phyloP scores from a whole-genome alignment of 2,888 invertebrate genomes.

The Tuta absoluta region DNA sequence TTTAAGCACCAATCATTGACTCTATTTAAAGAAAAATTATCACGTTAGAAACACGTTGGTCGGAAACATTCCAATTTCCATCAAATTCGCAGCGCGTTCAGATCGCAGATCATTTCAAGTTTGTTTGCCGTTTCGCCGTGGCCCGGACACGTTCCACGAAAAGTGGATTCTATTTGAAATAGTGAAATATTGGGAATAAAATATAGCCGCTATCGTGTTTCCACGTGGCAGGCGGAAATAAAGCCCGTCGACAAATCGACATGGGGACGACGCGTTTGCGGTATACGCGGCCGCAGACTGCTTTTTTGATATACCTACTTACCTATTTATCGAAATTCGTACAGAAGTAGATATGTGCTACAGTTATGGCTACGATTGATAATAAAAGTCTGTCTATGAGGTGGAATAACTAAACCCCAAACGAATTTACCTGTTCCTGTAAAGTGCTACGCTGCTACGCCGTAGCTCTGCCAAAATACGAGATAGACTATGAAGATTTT shows the following conservation, averaged over 20 bases:
- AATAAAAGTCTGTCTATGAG: no score
- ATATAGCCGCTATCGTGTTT: conserved; percentile 72
- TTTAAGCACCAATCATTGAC: no score
- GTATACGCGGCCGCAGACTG: background rate
- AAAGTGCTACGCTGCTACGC: no score
- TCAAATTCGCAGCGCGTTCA: background rate
- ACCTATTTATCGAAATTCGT: no score
- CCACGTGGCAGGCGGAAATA: conserved; percentile 76
- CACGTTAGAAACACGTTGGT: background rate
- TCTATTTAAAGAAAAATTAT: background rate
- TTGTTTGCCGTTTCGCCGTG: conserved; percentile 11
- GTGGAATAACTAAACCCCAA: no score
- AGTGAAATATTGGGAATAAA: conserved; percentile 68
- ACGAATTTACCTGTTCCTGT: no score
- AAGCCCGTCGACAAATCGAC: conserved; percentile 66
- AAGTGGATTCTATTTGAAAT: conserved; percentile 65
- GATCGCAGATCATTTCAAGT: conserved; percentile 18
- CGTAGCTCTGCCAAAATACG: no score
- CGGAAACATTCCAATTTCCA: background rate
- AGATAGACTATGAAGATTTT: no score
- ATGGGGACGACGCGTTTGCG: conserved; percentile 20
- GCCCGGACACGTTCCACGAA: conserved; percentile 46
- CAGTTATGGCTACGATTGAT: no score
- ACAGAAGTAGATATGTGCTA: no score
- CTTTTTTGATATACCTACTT: background rate